A percentile compares a stretch with the other conserved stretches of the same genome.
phyloP scores from a whole-genome alignment of 2,888 invertebrate species.

The Synanthedon myopaeformis region DNA sequence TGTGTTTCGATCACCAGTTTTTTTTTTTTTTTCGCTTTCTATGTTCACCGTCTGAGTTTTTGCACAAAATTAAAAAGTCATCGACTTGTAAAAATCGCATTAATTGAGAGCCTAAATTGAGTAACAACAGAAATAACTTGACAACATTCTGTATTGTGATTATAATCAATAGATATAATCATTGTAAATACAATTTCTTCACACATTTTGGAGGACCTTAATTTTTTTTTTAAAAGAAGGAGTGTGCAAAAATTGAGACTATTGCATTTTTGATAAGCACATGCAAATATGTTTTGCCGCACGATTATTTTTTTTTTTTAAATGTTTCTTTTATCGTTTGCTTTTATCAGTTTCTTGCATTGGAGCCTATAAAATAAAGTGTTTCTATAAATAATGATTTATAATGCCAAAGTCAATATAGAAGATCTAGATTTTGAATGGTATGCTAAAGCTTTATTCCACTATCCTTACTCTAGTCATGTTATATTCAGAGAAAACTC shows the following conservation, averaged over 20 bases:
- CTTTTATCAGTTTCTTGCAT: background rate
- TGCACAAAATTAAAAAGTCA: background rate
- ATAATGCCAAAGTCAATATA: too few relatives aligned
- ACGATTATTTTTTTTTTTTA: background rate
- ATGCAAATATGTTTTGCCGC: background rate
- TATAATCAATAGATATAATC: too few relatives aligned
- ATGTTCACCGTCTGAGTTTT: background rate
- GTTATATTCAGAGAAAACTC: background rate
- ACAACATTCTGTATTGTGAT: too few relatives aligned
- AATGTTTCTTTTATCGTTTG: background rate
- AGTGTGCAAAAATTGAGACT: background rate
- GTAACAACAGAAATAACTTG: too few relatives aligned
- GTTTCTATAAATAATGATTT: background rate
- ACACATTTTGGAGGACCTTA: too few relatives aligned
- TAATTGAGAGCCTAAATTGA: too few relatives aligned
- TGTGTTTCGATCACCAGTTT: constrained; percentile 48
- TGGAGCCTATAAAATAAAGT: background rate
- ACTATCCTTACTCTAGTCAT: too few relatives aligned
- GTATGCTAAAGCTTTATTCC: too few relatives aligned
- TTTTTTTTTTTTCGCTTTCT: constrained; percentile 16
- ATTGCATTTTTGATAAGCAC: background rate
- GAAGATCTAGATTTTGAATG: too few relatives aligned
- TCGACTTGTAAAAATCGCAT: too few relatives aligned
- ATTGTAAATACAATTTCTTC: too few relatives aligned
- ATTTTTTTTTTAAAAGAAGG: too few relatives aligned